Evolutionary conservation across 2,797 vertebrate species (phyloP), one percentile per base, ranked within the genome.

Genomic region (Streptopelia turtur): DNA sequence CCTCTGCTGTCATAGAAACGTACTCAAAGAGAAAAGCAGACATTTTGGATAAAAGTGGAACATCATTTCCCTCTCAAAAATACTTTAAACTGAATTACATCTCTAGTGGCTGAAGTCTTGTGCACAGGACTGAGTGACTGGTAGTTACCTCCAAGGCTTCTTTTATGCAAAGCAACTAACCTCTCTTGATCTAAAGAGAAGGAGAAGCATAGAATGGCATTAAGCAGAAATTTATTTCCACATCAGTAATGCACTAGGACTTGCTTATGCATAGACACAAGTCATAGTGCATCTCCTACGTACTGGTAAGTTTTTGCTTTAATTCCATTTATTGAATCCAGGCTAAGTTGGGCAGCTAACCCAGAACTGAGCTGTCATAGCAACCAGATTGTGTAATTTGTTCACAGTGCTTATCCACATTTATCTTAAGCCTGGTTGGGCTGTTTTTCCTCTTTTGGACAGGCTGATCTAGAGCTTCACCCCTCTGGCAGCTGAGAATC

Each of bases 301-400:
- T 41, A 35, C 47, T 63, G 43, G 3, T 84, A 90, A 83, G 52
- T 77, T 95, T 93, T 83, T 89, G 70, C 83, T 89, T 71, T 64
- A 81, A 20, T 57, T 70, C 86, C 45, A 35, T 68, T 64, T 90
- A 63, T 68, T 92, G 81, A 92, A 90, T 89, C 37, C 37, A 87
- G 31, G n/a, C 64, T 60, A 89, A 70, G 52, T 85, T 91, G 90
- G 69, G 37, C 37, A 45, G 87, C 64, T 91, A 91, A 75, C 79
- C 72, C 57, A 68, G 84, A 35, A 80, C 60, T 74, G 78, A 95
- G 87, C 93, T 96, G 95, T 95, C 95, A 97, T 92, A 92, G 95
- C 93, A 97, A 95, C 93, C 75, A 61, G 90, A 92, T 95, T 6
- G 6, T 92, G 89, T 85, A 80, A 96, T 95, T 95, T 90, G 93